phyloP scores from a whole-genome alignment of 2,113 vertebrate genomes.

The Progne subis region DNA sequence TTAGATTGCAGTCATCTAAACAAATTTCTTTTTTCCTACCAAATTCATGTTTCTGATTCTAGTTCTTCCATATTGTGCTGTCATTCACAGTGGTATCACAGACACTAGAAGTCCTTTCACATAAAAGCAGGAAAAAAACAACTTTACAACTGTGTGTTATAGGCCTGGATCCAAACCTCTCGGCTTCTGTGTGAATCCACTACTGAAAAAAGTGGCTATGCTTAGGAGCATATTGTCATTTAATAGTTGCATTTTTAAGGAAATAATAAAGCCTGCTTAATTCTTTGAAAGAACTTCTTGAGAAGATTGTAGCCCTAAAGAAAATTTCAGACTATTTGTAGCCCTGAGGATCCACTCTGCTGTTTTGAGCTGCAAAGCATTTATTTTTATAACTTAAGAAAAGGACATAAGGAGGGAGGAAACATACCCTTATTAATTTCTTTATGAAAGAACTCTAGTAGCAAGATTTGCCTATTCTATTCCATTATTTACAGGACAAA shows the following conservation, averaged over 20 bases:
- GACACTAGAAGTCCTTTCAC: background rate
- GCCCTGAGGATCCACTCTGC: background rate
- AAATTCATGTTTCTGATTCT: background rate
- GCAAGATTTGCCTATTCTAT: background rate
- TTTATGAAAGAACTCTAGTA: background rate
- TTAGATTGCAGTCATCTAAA: background rate
- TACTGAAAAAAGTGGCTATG: background rate
- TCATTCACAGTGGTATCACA: background rate
- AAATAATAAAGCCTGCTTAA: background rate
- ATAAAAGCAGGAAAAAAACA: background rate
- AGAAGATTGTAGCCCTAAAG: background rate
- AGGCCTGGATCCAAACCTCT: background rate
- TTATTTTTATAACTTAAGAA: background rate
- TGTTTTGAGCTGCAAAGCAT: background rate
- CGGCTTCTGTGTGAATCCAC: background rate
- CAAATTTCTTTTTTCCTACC: background rate
- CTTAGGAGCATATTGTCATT: background rate
- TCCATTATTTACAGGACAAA: background rate
- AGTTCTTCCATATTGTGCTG: background rate
- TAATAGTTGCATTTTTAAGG: background rate
- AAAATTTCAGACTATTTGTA: background rate
- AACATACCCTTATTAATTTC: background rate
- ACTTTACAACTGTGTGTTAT: background rate
- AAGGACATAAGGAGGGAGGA: background rate
- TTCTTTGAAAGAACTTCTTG: background rate